Evolutionary conservation across 2,888 invertebrate species (phyloP).

Genomic region (Biston betularia): DNA sequence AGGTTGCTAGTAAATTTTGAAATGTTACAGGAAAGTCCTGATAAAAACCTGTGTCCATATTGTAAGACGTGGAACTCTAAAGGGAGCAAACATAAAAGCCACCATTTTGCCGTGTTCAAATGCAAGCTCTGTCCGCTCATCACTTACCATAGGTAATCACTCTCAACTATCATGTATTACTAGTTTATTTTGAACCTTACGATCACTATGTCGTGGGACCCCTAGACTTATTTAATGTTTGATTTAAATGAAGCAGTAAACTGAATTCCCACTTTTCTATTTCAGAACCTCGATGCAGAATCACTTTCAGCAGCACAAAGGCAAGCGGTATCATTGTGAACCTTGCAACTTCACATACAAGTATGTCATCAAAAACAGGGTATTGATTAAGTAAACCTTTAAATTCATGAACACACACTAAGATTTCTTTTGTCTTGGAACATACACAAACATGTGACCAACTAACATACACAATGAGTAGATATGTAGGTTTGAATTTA

Average conservation of each 20-base stretch:
- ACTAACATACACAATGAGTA: too few species aligned
- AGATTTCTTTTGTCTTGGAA: neutral
- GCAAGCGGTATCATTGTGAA: conserved; percentile 1
- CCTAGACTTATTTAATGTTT: too few species aligned
- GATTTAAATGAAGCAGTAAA: too few species aligned
- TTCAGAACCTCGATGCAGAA: neutral
- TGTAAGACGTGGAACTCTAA: conserved; percentile 1
- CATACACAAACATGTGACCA: neutral
- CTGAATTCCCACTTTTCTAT: neutral
- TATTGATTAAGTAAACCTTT: neutral
- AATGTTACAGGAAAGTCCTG: neutral
- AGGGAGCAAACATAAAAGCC: neutral
- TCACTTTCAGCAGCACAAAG: neutral
- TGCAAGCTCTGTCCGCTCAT: conserved; percentile 3
- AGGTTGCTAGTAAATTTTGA: neutral
- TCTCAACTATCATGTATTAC: neutral
- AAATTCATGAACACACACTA: too few species aligned
- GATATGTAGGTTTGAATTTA: too few species aligned
- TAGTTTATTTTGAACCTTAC: too few species aligned
- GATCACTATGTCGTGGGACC: too few species aligned
- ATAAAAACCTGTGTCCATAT: neutral
- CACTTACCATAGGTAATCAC: neutral
- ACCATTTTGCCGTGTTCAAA: neutral
- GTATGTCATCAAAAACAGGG: neutral
- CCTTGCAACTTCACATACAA: conserved; percentile 3